Percentiles rank a stretch among this genome's conserved stretches.
Evolutionary conservation across 2,113 vertebrate species (phyloP).

Genomic region (Colossoma macropomum): DNA sequence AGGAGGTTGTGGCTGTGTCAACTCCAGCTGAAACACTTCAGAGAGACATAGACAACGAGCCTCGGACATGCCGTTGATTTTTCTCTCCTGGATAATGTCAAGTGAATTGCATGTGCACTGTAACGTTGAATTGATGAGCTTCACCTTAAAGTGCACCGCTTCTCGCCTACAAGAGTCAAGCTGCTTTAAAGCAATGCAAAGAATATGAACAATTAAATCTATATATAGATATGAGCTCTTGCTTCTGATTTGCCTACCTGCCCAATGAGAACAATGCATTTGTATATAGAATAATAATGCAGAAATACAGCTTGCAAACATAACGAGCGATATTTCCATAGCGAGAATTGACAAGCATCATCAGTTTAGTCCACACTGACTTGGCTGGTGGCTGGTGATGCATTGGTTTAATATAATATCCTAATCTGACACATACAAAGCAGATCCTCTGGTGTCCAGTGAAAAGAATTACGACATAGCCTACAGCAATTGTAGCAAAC

Average conservation of each 20-base stretch:
- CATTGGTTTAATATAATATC: slow-evolving; percentile 33
- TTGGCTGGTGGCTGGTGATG: neutral
- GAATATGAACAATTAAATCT: slow-evolving; percentile 1
- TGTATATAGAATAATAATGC: neutral
- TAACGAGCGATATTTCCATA: neutral
- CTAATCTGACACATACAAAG: slow-evolving; percentile 29
- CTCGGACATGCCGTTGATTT: slow-evolving; percentile 40
- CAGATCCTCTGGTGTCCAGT: slow-evolving; percentile 16
- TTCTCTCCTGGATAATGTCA: slow-evolving; percentile 9
- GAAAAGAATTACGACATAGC: slow-evolving; percentile 28
- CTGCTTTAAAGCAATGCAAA: neutral
- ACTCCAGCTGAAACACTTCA: slow-evolving; percentile 15
- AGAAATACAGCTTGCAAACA: neutral
- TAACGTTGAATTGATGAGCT: slow-evolving; percentile 23
- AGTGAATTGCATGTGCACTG: neutral
- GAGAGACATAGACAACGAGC: slow-evolving; percentile 19
- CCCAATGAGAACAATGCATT: neutral
- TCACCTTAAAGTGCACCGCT: slow-evolving; percentile 2
- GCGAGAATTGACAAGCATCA: neutral
- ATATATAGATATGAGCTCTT: slow-evolving; percentile 5
- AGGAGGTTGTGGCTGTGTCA: neutral
- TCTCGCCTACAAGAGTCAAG: slow-evolving; percentile 8
- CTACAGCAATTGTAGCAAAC: neutral
- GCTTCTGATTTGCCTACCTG: neutral
- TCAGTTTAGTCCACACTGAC: slow-evolving; percentile 2